Base-by-base conservation (phyloP, 2,113 vertebrate genomes). In the Lathamus discolor region DNA sequence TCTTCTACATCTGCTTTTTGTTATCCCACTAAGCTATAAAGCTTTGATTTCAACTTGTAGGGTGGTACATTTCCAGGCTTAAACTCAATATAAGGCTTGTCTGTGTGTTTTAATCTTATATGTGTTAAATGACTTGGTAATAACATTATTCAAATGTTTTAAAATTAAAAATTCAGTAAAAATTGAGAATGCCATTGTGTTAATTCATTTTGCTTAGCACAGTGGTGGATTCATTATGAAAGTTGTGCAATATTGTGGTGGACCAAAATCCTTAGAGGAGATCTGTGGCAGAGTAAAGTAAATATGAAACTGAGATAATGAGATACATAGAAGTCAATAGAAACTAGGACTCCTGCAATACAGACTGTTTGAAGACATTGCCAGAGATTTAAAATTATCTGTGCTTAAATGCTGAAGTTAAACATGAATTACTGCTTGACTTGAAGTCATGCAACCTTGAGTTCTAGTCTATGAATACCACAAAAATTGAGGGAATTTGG, bases 251-350 rank as follows among this genome's bases (percentile, higher is more conserved):
- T 13, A 25, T 2, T 52, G 11, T 55, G n/a, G n/a, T 86, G 13
- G 92, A 74, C 51, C 23, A 64, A 18, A 90, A 91, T 70, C 37
- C 17, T 64, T 63, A 77, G 12, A 41, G 22, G 43, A 72, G 8
- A 63, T 66, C 8, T 41, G 16, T 57, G 17, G 5, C 55, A 75
- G 7, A 48, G 10, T 6, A 93, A 92, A 83, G 79, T 73, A 95
- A 95, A 92, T 80, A 97, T 92, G 92, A 93, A 96, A 96, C 80
- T 62, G 54, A 95, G 94, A 96, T 91, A 92, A 59, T 41, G 8
- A 77, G 80, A 94, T 80, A 75, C 27, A 41, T 24, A 52, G 29
- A 76, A 83, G 88, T 69, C 77, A 93, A 87, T 33, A 95, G 94
- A 97, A 96, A 90, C 89, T 39, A 24, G 46, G n/a, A 59, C 15